Evolutionary conservation across 2,888 invertebrate genomes (phyloP).

Genomic region (Chironomus riparius): DNA sequence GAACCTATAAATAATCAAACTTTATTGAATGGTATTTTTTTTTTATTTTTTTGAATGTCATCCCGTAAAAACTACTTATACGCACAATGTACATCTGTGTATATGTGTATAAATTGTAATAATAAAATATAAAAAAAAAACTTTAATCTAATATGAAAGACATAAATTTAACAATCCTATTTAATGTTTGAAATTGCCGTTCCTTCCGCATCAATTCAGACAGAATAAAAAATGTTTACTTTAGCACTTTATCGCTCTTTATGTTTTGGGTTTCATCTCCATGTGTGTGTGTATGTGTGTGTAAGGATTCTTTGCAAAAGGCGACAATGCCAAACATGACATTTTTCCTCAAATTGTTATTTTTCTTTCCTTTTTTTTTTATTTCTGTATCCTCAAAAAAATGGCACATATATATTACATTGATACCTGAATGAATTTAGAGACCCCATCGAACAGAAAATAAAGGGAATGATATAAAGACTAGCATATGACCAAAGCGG

Average conservation of each 20-base stretch:
- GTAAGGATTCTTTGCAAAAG: background rate
- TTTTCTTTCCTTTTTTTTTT: no score
- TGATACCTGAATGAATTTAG: no score
- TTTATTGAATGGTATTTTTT: slow-evolving; percentile 5
- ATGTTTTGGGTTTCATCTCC: background rate
- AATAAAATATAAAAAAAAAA: background rate
- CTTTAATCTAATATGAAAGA: slow-evolving; percentile 7
- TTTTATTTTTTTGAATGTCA: background rate
- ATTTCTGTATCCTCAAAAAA: no score
- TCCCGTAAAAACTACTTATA: background rate
- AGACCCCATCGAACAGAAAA: no score
- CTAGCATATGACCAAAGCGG: background rate
- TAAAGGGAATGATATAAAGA: no score
- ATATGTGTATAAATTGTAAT: background rate
- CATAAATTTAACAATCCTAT: slow-evolving; percentile 9
- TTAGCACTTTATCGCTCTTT: slow-evolving; percentile 2
- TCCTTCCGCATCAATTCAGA: background rate
- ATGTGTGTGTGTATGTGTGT: background rate
- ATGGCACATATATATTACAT: no score
- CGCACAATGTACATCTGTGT: background rate
- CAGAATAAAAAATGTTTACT: background rate
- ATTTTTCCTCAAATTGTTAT: background rate
- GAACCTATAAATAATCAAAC: slow-evolving; percentile 22
- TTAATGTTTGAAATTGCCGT: background rate
- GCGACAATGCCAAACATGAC: background rate